phyloP scores from a whole-genome alignment of 1,140 invertebrate species.

The Leptestheria dahalacensis region DNA sequence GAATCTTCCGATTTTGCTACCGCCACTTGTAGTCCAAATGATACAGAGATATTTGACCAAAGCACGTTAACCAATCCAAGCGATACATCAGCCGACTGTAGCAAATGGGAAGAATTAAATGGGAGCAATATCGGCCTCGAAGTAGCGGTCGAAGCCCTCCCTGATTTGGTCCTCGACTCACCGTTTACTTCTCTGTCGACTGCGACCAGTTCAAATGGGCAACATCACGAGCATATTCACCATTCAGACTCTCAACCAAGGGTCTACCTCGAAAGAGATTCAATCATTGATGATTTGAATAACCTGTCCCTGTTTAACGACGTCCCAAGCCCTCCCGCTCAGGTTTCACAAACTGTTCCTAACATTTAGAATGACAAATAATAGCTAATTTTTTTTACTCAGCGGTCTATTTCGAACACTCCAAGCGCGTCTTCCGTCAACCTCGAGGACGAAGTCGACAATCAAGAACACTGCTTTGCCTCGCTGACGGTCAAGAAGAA shows the following conservation, averaged over 20 bases:
- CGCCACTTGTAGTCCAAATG: too few species aligned
- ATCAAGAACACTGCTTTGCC: background rate
- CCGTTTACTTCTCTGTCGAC: background rate
- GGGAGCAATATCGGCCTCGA: background rate
- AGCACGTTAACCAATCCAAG: background rate
- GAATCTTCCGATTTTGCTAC: background rate
- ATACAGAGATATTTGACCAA: background rate
- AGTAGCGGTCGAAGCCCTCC: conserved; percentile 9
- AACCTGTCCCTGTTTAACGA: background rate
- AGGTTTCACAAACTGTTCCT: too few species aligned
- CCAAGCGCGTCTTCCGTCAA: background rate
- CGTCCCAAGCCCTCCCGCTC: background rate
- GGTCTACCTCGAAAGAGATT: conserved; percentile 9
- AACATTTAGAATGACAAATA: background rate
- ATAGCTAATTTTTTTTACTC: background rate
- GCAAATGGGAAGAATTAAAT: background rate
- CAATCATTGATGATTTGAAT: conserved; percentile 6
- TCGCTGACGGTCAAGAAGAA: conserved; percentile 48
- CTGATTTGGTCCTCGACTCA: conserved; percentile 4
- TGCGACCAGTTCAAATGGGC: background rate
- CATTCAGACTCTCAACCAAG: background rate
- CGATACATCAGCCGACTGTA: background rate
- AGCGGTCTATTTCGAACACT: background rate
- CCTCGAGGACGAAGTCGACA: background rate
- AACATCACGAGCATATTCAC: too few species aligned